Conservation (phyloP, 2,888 invertebrate genomes). For the Sarcophaga carnaria region DNA sequence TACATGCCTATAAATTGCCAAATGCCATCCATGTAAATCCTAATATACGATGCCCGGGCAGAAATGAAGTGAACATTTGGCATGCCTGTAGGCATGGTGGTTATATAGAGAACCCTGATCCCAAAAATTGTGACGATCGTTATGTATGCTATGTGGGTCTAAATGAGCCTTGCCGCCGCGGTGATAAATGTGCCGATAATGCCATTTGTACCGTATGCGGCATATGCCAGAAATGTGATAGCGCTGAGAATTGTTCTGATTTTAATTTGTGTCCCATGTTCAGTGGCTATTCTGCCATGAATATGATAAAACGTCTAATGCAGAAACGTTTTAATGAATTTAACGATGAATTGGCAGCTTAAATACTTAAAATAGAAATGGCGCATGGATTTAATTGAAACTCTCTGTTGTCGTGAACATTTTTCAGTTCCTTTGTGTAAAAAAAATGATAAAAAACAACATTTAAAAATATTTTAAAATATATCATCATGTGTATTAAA, state of each 20-base stretch:
- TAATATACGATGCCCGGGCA: slow-evolving; percentile 57
- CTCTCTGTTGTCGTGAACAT: no score
- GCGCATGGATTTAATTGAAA: no score
- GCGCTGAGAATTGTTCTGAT: slow-evolving; percentile 54
- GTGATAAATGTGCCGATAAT: slow-evolving; percentile 63
- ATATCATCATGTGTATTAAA: no score
- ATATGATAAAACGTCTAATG: slow-evolving; percentile 50
- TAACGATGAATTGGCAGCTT: slow-evolving; percentile 23
- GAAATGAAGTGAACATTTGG: slow-evolving; percentile 55
- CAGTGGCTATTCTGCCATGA: slow-evolving; percentile 26
- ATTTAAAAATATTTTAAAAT: no score
- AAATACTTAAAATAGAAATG: no score
- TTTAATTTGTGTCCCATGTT: slow-evolving; percentile 51
- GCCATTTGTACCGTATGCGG: slow-evolving; percentile 61
- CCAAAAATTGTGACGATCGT: slow-evolving; percentile 49
- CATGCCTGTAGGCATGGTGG: slow-evolving; percentile 57
- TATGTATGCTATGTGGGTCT: slow-evolving; percentile 65
- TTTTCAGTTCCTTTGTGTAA: no score
- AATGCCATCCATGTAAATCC: slow-evolving; percentile 41
- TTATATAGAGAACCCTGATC: slow-evolving; percentile 64
- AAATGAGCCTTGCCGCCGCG: slow-evolving; percentile 49
- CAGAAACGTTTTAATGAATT: slow-evolving; percentile 43
- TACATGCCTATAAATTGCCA: slow-evolving; percentile 12
- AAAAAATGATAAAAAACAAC: no score
- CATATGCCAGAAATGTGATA: slow-evolving; percentile 67